phyloP scores from a whole-genome alignment of 2,888 invertebrate genomes.

The Melipona bicolor region DNA sequence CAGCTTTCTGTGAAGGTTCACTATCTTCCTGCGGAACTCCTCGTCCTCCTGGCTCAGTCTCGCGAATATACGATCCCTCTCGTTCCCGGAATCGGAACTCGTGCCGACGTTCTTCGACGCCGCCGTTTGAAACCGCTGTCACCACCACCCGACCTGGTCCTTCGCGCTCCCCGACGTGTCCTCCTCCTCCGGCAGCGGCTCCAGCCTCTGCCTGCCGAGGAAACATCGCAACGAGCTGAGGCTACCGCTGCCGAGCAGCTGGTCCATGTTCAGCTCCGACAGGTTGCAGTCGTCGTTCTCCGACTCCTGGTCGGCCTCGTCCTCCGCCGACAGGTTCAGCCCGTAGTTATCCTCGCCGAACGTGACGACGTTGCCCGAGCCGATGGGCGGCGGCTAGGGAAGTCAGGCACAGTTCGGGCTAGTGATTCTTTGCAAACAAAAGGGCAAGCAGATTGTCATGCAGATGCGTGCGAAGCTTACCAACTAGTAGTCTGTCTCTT shows the following conservation, averaged over 20 bases:
- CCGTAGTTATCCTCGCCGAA: slow-evolving; percentile 80
- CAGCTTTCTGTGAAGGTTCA: slow-evolving; percentile 80
- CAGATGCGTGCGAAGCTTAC: slow-evolving; percentile 83
- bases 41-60: slow-evolving; percentile 80
- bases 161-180: slow-evolving; percentile 85
- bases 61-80: slow-evolving; percentile 78
- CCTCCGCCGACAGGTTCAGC: slow-evolving; percentile 82
- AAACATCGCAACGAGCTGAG: slow-evolving; percentile 79
- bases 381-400: slow-evolving; percentile 82
- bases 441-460: slow-evolving; percentile 83
- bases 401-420: slow-evolving; percentile 83
- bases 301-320: slow-evolving; percentile 89
- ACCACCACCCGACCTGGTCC: slow-evolving; percentile 83
- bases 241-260: slow-evolving; percentile 76
- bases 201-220: slow-evolving; percentile 89
- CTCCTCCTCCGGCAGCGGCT: slow-evolving; percentile 94
- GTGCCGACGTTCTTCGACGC: slow-evolving; percentile 70
- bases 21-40: slow-evolving; percentile 81
- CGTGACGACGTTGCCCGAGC: slow-evolving; percentile 63
- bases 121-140: slow-evolving; percentile 82
- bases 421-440: slow-evolving; percentile 83
- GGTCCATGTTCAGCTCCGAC: slow-evolving; percentile 82
- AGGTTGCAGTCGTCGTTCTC: slow-evolving; percentile 77
- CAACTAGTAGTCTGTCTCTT: slow-evolving; percentile 59
- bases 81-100: slow-evolving; percentile 49